Percentiles rank a stretch among this genome's conserved stretches.
phyloP scores from a whole-genome alignment of 2,888 invertebrate genomes.

The Limnephilus rhombicus region DNA sequence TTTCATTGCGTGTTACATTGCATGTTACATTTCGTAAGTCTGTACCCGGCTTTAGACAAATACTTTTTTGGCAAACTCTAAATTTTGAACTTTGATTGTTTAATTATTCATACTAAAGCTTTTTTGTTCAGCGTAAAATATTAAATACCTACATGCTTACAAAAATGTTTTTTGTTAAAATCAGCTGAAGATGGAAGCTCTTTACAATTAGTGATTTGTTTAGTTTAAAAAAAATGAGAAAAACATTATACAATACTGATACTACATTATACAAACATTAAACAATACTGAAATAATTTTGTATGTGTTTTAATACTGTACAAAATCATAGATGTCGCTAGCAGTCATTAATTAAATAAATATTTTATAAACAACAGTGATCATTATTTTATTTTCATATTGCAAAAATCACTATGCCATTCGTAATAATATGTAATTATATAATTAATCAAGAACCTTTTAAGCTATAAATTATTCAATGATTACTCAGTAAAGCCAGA shows the following conservation, averaged over 20 bases:
- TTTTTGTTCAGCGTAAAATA: neutral
- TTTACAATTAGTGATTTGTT: neutral
- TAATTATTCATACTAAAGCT: neutral
- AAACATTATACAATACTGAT: too few relatives aligned
- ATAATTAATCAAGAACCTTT: neutral
- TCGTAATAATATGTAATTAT: neutral
- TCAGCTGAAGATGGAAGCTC: neutral
- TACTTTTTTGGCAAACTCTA: neutral
- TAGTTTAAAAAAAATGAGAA: neutral
- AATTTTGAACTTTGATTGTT: neutral
- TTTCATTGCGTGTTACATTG: too few relatives aligned
- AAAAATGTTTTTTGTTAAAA: neutral
- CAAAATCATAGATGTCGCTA: neutral
- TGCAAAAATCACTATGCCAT: slow-evolving; percentile 31
- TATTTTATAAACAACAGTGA: neutral
- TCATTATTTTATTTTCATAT: neutral
- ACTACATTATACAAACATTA: too few relatives aligned
- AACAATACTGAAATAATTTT: neutral
- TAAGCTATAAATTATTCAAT: slow-evolving; percentile 2
- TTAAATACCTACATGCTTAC: neutral
- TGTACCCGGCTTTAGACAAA: too few relatives aligned
- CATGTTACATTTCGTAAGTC: too few relatives aligned
- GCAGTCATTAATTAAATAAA: neutral
- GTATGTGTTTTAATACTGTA: neutral
- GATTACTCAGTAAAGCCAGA: slow-evolving; percentile 43